Conservation (phyloP, 2,888 invertebrate species). For the Chymomyza fuscimana region DNA sequence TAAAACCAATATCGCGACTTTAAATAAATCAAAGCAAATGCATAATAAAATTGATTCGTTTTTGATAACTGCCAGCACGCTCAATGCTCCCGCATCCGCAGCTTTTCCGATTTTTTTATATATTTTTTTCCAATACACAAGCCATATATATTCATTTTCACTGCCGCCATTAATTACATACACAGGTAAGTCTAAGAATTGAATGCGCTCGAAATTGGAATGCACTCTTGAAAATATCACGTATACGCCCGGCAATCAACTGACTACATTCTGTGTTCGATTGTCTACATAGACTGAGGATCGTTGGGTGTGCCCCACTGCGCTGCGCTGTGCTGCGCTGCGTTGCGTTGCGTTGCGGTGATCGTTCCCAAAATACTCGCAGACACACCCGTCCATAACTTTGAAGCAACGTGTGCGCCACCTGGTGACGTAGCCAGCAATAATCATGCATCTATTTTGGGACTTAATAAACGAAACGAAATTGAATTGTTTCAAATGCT, state of each 20-base stretch:
- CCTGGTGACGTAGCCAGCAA: conserved; percentile 69
- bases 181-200: conserved; percentile 33
- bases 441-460: conserved; percentile 70
- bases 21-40: conserved; percentile 65
- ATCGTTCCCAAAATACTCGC: conserved; percentile 45
- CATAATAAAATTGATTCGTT: conserved; percentile 49
- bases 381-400: conserved; percentile 47
- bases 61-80: conserved; percentile 46
- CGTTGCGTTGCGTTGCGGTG: conserved; percentile 33
- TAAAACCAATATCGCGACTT: conserved; percentile 63
- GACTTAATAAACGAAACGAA: conserved; percentile 56
- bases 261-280: conserved; percentile 55
- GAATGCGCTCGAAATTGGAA: conserved; percentile 38
- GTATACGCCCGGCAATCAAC: conserved; percentile 25
- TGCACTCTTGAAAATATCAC: conserved; percentile 16
- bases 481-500: conserved; percentile 49
- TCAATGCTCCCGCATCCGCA: conserved; percentile 34
- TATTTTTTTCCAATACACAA: conserved; percentile 2
- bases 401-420: conserved; percentile 42
- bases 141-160: neutral
- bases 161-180: conserved; percentile 20
- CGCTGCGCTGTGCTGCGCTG: conserved; percentile 40
- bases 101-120: neutral
- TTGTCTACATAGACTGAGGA: conserved; percentile 61
- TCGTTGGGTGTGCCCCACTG: conserved; percentile 51